Evolutionary conservation across 2,888 invertebrate species (phyloP).

Genomic region (Leucophenga maculata): DNA sequence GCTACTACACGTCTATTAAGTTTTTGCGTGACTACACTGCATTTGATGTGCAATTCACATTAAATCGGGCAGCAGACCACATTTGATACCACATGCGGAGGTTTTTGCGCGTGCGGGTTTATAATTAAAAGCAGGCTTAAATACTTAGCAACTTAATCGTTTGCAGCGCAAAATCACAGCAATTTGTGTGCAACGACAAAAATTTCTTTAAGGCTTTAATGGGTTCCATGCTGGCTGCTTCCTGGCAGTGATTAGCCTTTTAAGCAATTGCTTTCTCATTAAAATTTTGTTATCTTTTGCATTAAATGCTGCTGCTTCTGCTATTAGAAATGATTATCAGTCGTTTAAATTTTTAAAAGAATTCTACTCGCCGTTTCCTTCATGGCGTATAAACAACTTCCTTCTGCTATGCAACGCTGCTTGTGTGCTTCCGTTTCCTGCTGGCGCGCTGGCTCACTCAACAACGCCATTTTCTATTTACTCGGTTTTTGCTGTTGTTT

Average conservation of each 20-base stretch:
- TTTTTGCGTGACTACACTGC: background rate
- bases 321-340: too few relatives aligned
- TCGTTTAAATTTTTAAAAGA: too few relatives aligned
- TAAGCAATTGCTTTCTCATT: too few relatives aligned
- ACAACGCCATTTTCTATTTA: slow-evolving; percentile 13
- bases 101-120: background rate
- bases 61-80: background rate
- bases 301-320: too few relatives aligned
- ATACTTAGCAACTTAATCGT: slow-evolving; percentile 8
- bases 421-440: background rate
- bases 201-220: background rate
- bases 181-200: background rate
- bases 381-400: slow-evolving; percentile 39
- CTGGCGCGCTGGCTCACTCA: background rate
- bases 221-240: background rate
- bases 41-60: background rate
- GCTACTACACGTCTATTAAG: too few relatives aligned
- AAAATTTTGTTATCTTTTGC: too few relatives aligned
- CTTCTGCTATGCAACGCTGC: slow-evolving; percentile 11
- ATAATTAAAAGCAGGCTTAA: slow-evolving; percentile 13
- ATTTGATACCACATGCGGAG: background rate
- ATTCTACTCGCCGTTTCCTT: slow-evolving; percentile 42
- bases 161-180: slow-evolving; percentile 2
- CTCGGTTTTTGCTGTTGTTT: slow-evolving; percentile 27
- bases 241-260: background rate